These are phyloP conservation scores for Scopus umbretta DNA, from an alignment of 2,113 vertebrate genomes.

Conservation along the genomic window DNA sequence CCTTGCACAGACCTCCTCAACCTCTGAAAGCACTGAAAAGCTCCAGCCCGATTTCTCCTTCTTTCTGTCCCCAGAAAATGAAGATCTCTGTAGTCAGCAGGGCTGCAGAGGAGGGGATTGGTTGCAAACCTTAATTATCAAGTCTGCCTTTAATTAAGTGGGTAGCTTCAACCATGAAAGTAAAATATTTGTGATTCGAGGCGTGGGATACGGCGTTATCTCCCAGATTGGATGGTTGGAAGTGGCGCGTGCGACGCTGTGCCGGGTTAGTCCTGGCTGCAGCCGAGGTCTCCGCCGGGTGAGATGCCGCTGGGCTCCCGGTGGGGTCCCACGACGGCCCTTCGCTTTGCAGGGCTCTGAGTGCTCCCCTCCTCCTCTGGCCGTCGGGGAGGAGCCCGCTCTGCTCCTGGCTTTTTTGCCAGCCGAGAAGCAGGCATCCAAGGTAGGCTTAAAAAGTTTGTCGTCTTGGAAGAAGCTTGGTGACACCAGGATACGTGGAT, in stretches of 20 bases:
- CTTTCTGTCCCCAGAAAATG: neutral
- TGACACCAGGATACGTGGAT: neutral
- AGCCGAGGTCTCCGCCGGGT: accelerated
- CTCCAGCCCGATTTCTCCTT: neutral
- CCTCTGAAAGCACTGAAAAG: neutral
- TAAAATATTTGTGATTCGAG: neutral
- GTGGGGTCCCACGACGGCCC: neutral
- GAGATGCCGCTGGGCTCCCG: neutral
- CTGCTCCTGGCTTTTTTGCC: neutral
- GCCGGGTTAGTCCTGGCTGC: neutral
- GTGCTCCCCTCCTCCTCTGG: neutral
- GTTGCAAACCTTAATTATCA: neutral
- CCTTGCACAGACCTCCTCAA: neutral
- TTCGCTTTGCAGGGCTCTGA: neutral
- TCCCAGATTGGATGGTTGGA: neutral
- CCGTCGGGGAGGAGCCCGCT: neutral
- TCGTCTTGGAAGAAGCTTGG: neutral
- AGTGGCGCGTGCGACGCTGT: neutral
- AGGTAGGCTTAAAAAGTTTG: neutral
- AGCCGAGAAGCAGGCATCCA: no score
- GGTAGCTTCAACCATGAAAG: neutral
- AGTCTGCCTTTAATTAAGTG: neutral
- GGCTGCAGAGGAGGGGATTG: neutral
- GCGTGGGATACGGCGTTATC: neutral
- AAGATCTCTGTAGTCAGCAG: neutral